Conservation (phyloP, 30 jellyfish, hydroid and myxozoan species). For the Aurelia sp. region DNA sequence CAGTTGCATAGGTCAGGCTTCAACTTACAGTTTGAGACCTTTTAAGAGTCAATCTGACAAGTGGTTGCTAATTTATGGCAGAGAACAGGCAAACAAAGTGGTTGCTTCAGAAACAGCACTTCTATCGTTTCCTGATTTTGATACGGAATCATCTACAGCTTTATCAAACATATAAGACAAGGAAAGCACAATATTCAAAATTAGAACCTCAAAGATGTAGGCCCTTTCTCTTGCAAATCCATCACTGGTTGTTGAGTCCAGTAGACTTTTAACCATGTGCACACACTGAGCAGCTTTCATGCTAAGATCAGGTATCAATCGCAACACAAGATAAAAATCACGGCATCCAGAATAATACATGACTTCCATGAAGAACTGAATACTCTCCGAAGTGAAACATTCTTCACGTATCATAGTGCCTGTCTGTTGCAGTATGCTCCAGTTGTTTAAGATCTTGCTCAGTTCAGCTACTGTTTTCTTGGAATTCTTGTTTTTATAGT, state of each 20-base stretch:
- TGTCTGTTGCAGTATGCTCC: slow-evolving; percentile 63
- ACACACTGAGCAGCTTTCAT: slow-evolving; percentile 75
- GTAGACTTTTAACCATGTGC: slow-evolving; percentile 39
- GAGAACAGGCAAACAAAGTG: too few relatives aligned
- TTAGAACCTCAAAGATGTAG: slow-evolving; percentile 42
- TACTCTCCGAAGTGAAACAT: slow-evolving; percentile 62
- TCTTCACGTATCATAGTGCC: slow-evolving; percentile 40
- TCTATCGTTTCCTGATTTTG: too few relatives aligned
- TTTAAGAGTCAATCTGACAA: too few relatives aligned
- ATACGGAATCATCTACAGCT: too few relatives aligned
- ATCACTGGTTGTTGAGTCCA: slow-evolving; percentile 41
- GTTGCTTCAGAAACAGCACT: too few relatives aligned
- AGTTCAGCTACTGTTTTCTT: slow-evolving; percentile 34
- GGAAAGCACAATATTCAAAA: background rate
- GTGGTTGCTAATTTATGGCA: too few relatives aligned
- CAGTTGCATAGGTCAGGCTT: too few relatives aligned
- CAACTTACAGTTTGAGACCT: too few relatives aligned
- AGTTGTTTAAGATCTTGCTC: slow-evolving; percentile 41
- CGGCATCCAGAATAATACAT: slow-evolving; percentile 61
- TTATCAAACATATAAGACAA: too few relatives aligned
- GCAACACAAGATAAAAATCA: slow-evolving; percentile 59
- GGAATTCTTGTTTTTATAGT: slow-evolving; percentile 26
- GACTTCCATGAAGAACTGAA: slow-evolving; percentile 68
- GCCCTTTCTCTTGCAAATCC: slow-evolving; percentile 58
- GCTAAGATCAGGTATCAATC: slow-evolving; percentile 71